Base-by-base conservation (phyloP, 2,797 vertebrate species). In the Chrosomus eos region DNA sequence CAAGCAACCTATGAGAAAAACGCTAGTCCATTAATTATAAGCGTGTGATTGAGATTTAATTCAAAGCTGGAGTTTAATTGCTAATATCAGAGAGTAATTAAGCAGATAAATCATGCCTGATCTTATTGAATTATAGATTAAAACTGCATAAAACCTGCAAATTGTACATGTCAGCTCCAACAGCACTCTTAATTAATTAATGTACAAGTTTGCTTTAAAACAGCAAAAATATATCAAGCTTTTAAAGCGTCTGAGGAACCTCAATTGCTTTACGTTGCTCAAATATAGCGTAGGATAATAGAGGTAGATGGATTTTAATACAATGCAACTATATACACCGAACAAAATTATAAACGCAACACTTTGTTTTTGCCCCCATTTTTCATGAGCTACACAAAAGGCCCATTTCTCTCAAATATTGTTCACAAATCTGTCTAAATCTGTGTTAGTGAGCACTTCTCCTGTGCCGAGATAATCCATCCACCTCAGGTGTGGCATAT, bases 151-250 rank as follows among this genome's bases (percentile, higher is more conserved):
- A 92, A 95, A 93, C 88, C 92, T 91, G 92, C 91, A 94, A 94
- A 96, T 95, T 94, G 94, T 94, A 94, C 87, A 87, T 93, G 94
- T 98, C 97, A 98, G 97, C 96, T 96, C 91, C 94, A 97, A 94
- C 94, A 92, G 91, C 90, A 89, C 90, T 91, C 83, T 90, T 48
- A 48, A 48, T 48, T 94, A 94, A 94, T 95, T 93, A 93, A 91
- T 31, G 28, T 83, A 91, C 92, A 93, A 93, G 91, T 94, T 93
- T 94, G 87, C 89, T 90, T 89, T 91, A 86, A 89, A 87, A 89
- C 83, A 21, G 77, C 60, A 89, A 83, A 84, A 87, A 88, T 38
- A 90, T 90, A 91, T 87, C 90, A 93, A 86, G 74, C 23, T 51
- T 89, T 70, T 90, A 90, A 81, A 70, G 36, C 23, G 3, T 43